These are phyloP conservation scores for Eilema caniola DNA, from an alignment of 2,888 invertebrate species.

Conservation along the genomic window DNA sequence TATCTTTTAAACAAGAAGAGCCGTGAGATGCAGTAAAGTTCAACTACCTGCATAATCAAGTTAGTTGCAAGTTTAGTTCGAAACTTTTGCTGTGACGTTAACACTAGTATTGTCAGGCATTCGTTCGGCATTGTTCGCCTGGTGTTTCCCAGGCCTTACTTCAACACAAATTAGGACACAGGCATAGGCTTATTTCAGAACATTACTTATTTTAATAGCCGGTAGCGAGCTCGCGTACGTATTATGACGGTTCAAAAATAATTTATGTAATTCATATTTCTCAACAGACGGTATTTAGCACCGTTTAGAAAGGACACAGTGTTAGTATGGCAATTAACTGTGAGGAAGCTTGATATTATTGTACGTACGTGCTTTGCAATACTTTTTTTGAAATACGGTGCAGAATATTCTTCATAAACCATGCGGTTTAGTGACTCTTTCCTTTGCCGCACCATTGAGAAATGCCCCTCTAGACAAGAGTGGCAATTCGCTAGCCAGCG, in stretches of 20 bases:
- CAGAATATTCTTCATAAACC: too few species aligned
- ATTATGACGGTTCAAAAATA: background rate
- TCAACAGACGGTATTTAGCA: background rate
- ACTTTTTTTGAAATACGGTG: background rate
- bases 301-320: background rate
- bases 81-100: too few species aligned
- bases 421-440: too few species aligned
- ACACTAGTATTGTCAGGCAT: too few species aligned
- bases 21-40: too few species aligned
- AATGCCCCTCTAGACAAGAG: too few species aligned
- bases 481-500: too few species aligned
- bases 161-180: background rate
- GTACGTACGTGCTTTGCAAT: background rate
- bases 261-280: constrained; percentile 6
- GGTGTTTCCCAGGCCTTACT: background rate
- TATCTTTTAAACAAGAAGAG: background rate
- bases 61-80: too few species aligned
- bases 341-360: background rate
- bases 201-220: background rate
- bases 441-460: too few species aligned
- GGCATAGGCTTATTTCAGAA: background rate
- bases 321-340: background rate
- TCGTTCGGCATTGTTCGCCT: background rate
- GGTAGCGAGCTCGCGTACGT: too few species aligned
- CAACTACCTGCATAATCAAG: too few species aligned